Evolutionary conservation across 2,113 vertebrate species (phyloP), one percentile per base, ranked within the genome.

Genomic region (Trochalopteron elliotii): DNA sequence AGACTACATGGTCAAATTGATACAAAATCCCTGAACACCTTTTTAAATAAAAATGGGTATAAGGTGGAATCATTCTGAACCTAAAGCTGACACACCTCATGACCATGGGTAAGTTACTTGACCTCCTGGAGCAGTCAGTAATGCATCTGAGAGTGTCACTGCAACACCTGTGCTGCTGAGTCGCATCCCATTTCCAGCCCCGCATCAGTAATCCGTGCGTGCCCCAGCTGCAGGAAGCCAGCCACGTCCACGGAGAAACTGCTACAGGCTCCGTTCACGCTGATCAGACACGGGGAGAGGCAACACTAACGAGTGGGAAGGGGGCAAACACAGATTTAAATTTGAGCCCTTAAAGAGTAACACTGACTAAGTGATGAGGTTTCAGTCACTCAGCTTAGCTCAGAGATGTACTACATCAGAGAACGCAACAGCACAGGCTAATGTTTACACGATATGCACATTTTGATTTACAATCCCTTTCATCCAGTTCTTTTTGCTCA

Each of bases 1-100:
- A 69, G 15, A 85, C 14, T n/a, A 3, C 0, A 0, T 7, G 16
- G 47, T 44, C 33, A 63, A 25, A 91, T 0, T 11, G 39, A 42
- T 7, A 81, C 1, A 57, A 81, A 86, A 3, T 1, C 28, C 52
- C 24, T 45, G 33, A 78, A 67, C 1, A 40, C 5, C n/a, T 21
- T 44, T 7, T 63, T 28, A 70, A 80, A 70, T 30, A 65, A 19
- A 25, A 55, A 49, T 11, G 10, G 9, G 3, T 19, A 27, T 13
- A 11, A 22, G 9, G 17, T 9, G 13, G 23, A 45, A 77, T 59
- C 42, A 40, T 18, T 65, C 30, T 1, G 1, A 76, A 47, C 5
- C n/a, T 52, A 20, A 77, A 86, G 23, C n/a, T 64, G 68, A 37
- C 59, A 59, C n/a, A 31, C 40, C 28, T 49, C 18, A 39, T 0